Evolutionary conservation across 1,140 invertebrate genomes (phyloP), one percentile per base, ranked within the genome.

Genomic region (Diabrotica virgifera): DNA sequence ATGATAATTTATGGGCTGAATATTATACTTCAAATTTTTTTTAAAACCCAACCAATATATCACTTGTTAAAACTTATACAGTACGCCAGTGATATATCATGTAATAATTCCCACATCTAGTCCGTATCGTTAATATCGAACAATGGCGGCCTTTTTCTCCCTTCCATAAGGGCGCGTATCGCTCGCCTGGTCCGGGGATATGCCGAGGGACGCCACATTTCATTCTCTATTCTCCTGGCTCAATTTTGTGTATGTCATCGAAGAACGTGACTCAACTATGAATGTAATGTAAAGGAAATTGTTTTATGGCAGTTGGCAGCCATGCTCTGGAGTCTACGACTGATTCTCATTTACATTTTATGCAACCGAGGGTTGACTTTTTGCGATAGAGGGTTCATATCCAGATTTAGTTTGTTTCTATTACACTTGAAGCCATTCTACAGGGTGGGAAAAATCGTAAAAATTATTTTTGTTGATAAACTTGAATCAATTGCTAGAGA

Each of bases 231-330:
- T 71, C 70, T 67, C 59, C 52, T 40, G 62, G 70, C 61, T 69
- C 70, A 71, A 71, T 71, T 71, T 71, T 64, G 70, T 71, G 68
- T 66, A 69, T 71, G 70, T 71, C 70, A 71, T 69, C 67, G 70
- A 64, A 62, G 64, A 71, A 71, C 70, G 70, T 71, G 70, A 71
- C 70, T 69, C 70, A 67, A 71, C 67, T 69, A 61, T 64, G 64
- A 71, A 71, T 64, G 63, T 52, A 37, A 55, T 46, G 59, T 57
- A 66, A 61, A 67, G 67, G 67, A 66, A 69, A 69, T 70, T 70
- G 69, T 70, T 70, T 70, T 70, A 70, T 63, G 64, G 63, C 68
- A 66, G 61, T 66, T 62, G 63, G 63, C 69, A 64, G 69, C 69
- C 65, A 71, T 71, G 62, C 58, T 70, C 50, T 13, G 51, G 36